A percentile compares a stretch with the other conserved stretches of the same genome.
Conservation (phyloP, 2,888 invertebrate genomes). For the Lathronympha strigana region DNA sequence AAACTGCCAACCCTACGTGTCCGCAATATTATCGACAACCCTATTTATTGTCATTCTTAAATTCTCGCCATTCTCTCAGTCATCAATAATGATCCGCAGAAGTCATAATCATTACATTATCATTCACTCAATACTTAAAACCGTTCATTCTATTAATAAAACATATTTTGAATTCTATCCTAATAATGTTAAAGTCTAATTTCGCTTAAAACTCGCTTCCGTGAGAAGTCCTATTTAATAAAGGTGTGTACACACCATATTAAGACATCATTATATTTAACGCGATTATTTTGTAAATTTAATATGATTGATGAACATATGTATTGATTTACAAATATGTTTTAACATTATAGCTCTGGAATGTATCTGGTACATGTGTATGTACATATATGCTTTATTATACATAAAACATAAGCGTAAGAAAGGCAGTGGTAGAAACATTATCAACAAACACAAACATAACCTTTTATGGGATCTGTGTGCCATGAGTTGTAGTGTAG, state of each 20-base stretch:
- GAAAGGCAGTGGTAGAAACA: too few relatives aligned
- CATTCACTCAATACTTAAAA: slow-evolving; percentile 17
- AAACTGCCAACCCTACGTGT: not conserved
- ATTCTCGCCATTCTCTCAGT: slow-evolving; percentile 11
- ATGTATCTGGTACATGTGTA: not conserved
- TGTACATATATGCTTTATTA: not conserved
- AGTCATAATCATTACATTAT: slow-evolving; percentile 24
- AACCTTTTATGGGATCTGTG: too few relatives aligned
- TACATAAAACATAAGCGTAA: too few relatives aligned
- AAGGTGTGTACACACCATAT: slow-evolving; percentile 15
- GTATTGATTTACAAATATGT: not conserved
- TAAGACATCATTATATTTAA: slow-evolving; percentile 14
- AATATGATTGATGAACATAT: not conserved
- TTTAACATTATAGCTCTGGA: not conserved
- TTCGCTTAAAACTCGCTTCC: too few relatives aligned
- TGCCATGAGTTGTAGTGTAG: too few relatives aligned
- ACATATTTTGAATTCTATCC: not conserved
- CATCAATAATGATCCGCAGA: slow-evolving; percentile 16
- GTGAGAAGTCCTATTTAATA: too few relatives aligned
- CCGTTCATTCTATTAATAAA: not conserved
- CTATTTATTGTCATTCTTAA: slow-evolving; percentile 7
- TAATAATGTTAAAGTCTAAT: not conserved
- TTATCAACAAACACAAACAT: too few relatives aligned
- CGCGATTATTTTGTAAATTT: slow-evolving; percentile 7
- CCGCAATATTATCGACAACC: not conserved